Conservation (phyloP, 1,140 invertebrate species). For the Zaprionus vittiger region DNA sequence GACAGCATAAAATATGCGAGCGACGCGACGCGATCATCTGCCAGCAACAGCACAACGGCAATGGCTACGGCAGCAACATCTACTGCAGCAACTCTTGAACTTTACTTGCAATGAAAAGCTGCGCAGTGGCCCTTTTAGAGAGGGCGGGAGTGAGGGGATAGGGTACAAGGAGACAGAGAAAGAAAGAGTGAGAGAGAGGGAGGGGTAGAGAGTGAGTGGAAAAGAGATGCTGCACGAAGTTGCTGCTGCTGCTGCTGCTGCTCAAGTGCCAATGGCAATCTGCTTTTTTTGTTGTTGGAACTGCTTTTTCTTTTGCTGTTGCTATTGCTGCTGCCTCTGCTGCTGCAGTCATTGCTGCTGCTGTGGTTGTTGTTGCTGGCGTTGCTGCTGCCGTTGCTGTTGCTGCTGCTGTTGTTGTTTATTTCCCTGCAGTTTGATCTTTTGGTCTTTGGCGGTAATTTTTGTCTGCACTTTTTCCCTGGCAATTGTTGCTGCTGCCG, state of each 20-base stretch:
- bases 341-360: neutral
- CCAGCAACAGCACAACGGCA: conserved; percentile 41
- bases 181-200: conserved; percentile 21
- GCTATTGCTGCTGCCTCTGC: conserved; percentile 43
- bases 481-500: conserved; percentile 43
- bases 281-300: conserved; percentile 52
- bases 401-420: conserved; percentile 61
- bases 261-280: conserved; percentile 81
- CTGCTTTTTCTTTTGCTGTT: conserved; percentile 51
- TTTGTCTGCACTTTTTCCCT: conserved; percentile 69
- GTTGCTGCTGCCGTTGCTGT: conserved; percentile 4
- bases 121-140: conserved; percentile 63
- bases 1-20: conserved; percentile 76
- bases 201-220: neutral
- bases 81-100: conserved; percentile 68
- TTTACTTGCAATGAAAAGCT: conserved; percentile 77
- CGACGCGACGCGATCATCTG: conserved; percentile 65
- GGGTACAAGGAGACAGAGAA: neutral
- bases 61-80: conserved; percentile 32
- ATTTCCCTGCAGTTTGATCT: conserved; percentile 78
- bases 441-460: conserved; percentile 82
- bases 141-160: conserved; percentile 25
- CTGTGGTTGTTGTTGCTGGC: conserved; percentile 1
- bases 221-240: conserved; percentile 64
- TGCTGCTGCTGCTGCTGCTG: conserved; percentile 50